phyloP scores from a whole-genome alignment of 2,113 vertebrate species.

The Pogona vitticeps region DNA sequence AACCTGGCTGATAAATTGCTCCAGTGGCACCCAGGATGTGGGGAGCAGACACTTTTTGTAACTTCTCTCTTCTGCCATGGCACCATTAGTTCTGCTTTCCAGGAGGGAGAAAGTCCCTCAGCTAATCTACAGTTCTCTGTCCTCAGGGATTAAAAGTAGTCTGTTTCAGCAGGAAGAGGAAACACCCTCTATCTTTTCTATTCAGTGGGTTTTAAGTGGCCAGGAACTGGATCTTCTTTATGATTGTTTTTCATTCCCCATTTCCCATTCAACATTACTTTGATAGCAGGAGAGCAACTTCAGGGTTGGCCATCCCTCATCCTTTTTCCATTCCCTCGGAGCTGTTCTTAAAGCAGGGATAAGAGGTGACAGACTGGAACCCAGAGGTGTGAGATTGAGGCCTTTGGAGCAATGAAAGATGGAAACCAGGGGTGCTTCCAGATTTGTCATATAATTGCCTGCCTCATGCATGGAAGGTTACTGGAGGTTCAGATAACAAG shows the following conservation, averaged over 20 bases:
- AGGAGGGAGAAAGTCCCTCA: conserved; percentile 29
- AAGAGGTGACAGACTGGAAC: not conserved
- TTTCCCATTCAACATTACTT: not conserved
- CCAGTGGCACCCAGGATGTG: conserved; percentile 53
- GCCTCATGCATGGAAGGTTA: not conserved
- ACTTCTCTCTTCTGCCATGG: conserved; percentile 36
- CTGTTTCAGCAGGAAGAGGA: conserved; percentile 42
- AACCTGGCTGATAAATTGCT: conserved; percentile 59
- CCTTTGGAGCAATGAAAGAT: not conserved
- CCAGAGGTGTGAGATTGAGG: not conserved
- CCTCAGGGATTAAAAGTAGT: conserved; percentile 25
- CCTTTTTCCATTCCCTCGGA: conserved; percentile 4
- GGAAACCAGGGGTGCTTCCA: not conserved
- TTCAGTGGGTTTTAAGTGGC: conserved; percentile 25
- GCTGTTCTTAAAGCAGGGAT: not conserved
- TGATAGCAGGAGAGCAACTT: not conserved
- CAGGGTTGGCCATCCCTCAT: not conserved
- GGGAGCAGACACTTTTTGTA: not conserved
- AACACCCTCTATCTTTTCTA: conserved; percentile 7
- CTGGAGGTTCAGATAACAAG: not conserved
- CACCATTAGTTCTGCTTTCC: conserved; percentile 12
- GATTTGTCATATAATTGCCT: not conserved
- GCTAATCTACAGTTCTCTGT: conserved; percentile 33
- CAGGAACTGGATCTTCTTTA: conserved; percentile 4
- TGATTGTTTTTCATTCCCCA: conserved; percentile 19